A percentile compares a stretch with the other conserved stretches of the same genome.
Evolutionary conservation across 2,888 invertebrate species (phyloP).

Genomic region (Corythucha ciliata): DNA sequence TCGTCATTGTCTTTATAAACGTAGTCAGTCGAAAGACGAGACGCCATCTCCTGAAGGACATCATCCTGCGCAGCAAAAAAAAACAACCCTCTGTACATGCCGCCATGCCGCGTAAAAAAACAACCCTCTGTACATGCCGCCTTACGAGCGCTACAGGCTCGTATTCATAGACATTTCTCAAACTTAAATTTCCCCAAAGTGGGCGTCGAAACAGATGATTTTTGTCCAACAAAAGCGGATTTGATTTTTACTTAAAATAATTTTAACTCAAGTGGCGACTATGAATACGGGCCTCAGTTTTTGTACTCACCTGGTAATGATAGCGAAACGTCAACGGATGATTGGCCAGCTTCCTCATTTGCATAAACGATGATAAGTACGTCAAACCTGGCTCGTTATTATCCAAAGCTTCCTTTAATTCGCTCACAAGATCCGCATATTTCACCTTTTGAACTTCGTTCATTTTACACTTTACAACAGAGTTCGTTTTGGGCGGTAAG

Average conservation of each 20-base stretch:
- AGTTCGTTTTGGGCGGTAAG: conserved; percentile 72
- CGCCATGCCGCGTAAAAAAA: too few species aligned
- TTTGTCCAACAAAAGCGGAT: too few species aligned
- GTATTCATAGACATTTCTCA: too few species aligned
- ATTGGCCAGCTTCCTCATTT: conserved; percentile 86
- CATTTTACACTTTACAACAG: conserved; percentile 59
- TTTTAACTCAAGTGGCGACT: too few species aligned
- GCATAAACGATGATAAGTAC: conserved; percentile 79
- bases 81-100: too few species aligned
- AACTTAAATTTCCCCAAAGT: too few species aligned
- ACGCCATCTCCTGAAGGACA: conserved; percentile 52
- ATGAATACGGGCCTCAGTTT: too few species aligned
- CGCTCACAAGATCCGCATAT: conserved; percentile 64
- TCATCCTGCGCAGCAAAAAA: conserved; percentile 35
- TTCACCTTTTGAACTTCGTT: conserved; percentile 59
- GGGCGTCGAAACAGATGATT: too few species aligned
- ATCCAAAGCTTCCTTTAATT: conserved; percentile 45
- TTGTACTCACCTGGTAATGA: conserved; percentile 49
- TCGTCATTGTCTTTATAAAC: conserved; percentile 66
- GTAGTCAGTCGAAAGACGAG: conserved; percentile 55
- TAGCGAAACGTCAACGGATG: conserved; percentile 78
- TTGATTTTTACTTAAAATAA: too few species aligned
- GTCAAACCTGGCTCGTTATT: conserved; percentile 44
- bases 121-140: too few species aligned
- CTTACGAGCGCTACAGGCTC: too few species aligned